A percentile compares a stretch with the other conserved stretches of the same genome.
Conservation (phyloP, 2,888 invertebrate species). For the Chaitophorus viminalis region DNA sequence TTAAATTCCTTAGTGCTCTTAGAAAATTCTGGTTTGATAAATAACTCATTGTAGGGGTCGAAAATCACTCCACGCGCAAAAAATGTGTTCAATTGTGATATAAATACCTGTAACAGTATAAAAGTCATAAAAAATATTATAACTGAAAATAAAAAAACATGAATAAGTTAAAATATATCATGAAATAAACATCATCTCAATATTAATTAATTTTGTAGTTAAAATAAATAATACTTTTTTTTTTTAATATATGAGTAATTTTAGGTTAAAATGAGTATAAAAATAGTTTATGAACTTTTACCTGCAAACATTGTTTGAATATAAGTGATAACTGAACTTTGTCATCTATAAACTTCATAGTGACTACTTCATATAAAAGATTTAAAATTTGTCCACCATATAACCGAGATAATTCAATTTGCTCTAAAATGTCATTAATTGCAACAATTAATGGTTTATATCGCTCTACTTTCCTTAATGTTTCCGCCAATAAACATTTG, state of each 20-base stretch:
- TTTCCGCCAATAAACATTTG: slow-evolving; percentile 35
- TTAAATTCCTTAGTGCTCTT: slow-evolving; percentile 28
- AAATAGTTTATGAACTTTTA: slow-evolving; percentile 14
- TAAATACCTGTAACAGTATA: slow-evolving; percentile 38
- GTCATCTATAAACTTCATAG: slow-evolving; percentile 29
- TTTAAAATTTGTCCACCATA: slow-evolving; percentile 50
- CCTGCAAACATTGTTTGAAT: slow-evolving; percentile 60
- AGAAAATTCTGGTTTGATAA: slow-evolving; percentile 28
- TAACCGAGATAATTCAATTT: slow-evolving; percentile 41
- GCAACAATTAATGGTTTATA: slow-evolving; percentile 43
- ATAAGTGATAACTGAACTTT: slow-evolving; percentile 36
- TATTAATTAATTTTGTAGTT: not conserved
- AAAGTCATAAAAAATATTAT: not conserved
- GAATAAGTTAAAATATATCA: too few species aligned
- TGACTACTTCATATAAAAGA: slow-evolving; percentile 27
- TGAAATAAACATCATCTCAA: not conserved
- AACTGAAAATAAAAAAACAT: not conserved
- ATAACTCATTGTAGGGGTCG: slow-evolving; percentile 42
- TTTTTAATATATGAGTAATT: not conserved
- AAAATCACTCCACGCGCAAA: slow-evolving; percentile 45
- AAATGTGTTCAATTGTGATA: slow-evolving; percentile 49
- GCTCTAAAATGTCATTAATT: slow-evolving; percentile 39
- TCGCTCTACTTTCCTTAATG: slow-evolving; percentile 47
- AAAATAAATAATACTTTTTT: not conserved
- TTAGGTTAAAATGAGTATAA: not conserved